These are phyloP conservation scores for Peromyscus nudipes DNA, from an alignment of 2,797 vertebrate genomes.

Conservation along the genomic window DNA sequence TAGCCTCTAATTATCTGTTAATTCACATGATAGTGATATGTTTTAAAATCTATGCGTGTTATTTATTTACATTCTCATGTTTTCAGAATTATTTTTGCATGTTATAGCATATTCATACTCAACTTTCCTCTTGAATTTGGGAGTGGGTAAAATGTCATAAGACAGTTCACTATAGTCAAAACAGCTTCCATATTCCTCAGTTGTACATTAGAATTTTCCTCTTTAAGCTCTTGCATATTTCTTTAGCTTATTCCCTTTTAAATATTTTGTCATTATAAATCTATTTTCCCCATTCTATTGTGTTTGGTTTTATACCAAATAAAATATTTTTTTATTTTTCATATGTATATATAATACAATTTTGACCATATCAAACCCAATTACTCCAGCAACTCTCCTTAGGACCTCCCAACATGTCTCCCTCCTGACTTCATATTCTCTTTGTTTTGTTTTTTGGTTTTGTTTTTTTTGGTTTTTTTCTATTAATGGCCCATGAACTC, in stretches of 20 bases:
- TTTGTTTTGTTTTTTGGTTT: background rate
- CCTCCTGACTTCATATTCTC: background rate
- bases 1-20: background rate
- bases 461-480: background rate
- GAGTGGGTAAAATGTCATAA: background rate
- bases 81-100: slow-evolving; percentile 38
- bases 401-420: background rate
- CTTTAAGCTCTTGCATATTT: background rate
- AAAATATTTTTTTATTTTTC: background rate
- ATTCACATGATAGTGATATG: background rate
- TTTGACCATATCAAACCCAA: background rate
- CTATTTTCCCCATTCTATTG: background rate
- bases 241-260: background rate
- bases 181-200: background rate
- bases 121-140: background rate
- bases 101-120: background rate
- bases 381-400: background rate
- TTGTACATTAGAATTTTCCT: background rate
- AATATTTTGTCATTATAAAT: background rate
- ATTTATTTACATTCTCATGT: background rate
- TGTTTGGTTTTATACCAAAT: background rate
- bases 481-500: background rate
- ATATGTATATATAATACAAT: background rate
- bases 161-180: background rate
- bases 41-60: slow-evolving; percentile 29